phyloP scores from a whole-genome alignment of 2,888 invertebrate genomes.

The Megamerina dolium region DNA sequence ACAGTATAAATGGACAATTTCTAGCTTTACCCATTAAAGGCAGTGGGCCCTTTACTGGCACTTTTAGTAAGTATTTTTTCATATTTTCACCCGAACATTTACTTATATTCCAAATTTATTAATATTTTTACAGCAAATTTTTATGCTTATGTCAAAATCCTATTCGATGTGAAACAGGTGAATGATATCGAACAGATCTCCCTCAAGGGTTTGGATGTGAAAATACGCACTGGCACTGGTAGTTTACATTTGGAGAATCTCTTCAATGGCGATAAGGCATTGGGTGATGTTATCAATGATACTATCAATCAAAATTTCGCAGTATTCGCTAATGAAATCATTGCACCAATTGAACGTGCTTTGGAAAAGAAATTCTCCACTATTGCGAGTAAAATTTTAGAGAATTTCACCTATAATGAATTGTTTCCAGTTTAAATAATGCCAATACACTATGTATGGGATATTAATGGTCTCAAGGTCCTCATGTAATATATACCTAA shows the following conservation, averaged over 20 bases:
- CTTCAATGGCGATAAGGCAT: slow-evolving; percentile 64
- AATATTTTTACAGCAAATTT: slow-evolving; percentile 56
- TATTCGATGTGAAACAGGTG: slow-evolving; percentile 54
- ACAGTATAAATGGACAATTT: slow-evolving; percentile 62
- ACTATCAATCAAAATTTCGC: slow-evolving; percentile 59
- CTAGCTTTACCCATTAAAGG: slow-evolving; percentile 70
- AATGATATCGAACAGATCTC: slow-evolving; percentile 56
- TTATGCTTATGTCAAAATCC: slow-evolving; percentile 58
- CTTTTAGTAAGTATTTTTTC: slow-evolving; percentile 59
- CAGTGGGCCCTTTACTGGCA: slow-evolving; percentile 61
- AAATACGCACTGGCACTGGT: slow-evolving; percentile 64
- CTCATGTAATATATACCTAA: too few species aligned
- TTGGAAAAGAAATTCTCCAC: slow-evolving; percentile 55
- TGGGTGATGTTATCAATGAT: slow-evolving; percentile 67
- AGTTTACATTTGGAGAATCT: slow-evolving; percentile 64
- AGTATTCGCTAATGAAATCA: slow-evolving; percentile 62
- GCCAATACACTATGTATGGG: too few species aligned
- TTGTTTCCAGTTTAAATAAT: slow-evolving; percentile 51
- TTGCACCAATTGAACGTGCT: slow-evolving; percentile 62
- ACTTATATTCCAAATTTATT: slow-evolving; percentile 2
- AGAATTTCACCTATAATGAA: slow-evolving; percentile 55
- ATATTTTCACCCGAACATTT: slow-evolving; percentile 1
- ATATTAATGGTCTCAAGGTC: too few species aligned
- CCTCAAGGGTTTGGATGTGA: slow-evolving; percentile 59
- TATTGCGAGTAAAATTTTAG: slow-evolving; percentile 56